These are phyloP conservation scores for Campoletis raptor DNA, from an alignment of 2,888 invertebrate genomes.

Conservation along the genomic window DNA sequence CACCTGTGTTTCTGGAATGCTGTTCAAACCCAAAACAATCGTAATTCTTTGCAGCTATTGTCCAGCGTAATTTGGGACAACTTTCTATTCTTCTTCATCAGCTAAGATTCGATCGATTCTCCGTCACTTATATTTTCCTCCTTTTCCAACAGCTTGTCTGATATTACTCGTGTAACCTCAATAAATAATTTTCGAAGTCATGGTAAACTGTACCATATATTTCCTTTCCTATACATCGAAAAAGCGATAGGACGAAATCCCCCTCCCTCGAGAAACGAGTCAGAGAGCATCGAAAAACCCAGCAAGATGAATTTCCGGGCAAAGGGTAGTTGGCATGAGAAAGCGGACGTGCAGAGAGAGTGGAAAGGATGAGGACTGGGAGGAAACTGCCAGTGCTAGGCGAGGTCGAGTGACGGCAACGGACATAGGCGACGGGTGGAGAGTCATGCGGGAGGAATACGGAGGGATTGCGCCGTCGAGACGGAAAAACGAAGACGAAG, in stretches of 20 bases:
- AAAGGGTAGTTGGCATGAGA: slow-evolving; percentile 65
- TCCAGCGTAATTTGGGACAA: background rate
- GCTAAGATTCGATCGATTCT: background rate
- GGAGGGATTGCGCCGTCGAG: slow-evolving; percentile 62
- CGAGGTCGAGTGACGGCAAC: slow-evolving; percentile 66
- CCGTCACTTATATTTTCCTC: background rate
- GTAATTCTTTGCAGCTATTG: background rate
- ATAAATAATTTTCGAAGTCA: slow-evolving; percentile 34
- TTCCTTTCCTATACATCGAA: slow-evolving; percentile 23
- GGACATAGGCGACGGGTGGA: slow-evolving; percentile 67
- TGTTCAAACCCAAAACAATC: background rate
- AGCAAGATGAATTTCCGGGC: slow-evolving; percentile 70
- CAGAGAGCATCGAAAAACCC: slow-evolving; percentile 45
- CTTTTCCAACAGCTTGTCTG: slow-evolving; percentile 1
- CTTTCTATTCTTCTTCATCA: slow-evolving; percentile 1
- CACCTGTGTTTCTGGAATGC: background rate
- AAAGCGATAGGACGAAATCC: slow-evolving; percentile 28
- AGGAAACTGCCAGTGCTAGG: slow-evolving; percentile 46
- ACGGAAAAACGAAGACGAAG: slow-evolving; percentile 76
- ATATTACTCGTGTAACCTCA: slow-evolving; percentile 1
- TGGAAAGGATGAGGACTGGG: slow-evolving; percentile 58
- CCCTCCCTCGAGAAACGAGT: slow-evolving; percentile 40
- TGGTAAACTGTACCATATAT: slow-evolving; percentile 25
- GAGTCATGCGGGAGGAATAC: slow-evolving; percentile 51
- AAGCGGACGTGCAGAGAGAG: slow-evolving; percentile 55